Evolutionary conservation across 2,888 invertebrate species (phyloP).

Genomic region (Kuschelorhynchus macadamiae): DNA sequence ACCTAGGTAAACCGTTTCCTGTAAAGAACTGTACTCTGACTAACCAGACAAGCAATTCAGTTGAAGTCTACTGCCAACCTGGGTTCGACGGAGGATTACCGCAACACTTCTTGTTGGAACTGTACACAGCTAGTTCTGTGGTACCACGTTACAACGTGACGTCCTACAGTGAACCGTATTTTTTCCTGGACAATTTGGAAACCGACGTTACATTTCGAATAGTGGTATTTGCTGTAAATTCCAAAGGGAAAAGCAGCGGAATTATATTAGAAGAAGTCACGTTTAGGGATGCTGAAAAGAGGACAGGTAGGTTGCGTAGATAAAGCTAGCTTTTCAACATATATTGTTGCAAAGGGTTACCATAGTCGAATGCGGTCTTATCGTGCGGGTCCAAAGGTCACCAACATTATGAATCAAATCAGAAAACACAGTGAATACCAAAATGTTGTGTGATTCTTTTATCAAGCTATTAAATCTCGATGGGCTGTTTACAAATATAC

Average conservation of each 20-base stretch:
- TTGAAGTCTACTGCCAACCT: constrained; percentile 82
- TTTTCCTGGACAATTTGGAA: constrained; percentile 84
- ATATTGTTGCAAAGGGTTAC: too few species aligned
- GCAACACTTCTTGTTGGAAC: constrained; percentile 87
- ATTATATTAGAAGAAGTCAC: constrained; percentile 83
- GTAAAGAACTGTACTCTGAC: constrained; percentile 88
- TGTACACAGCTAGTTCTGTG: constrained; percentile 72
- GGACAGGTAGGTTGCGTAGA: constrained; percentile 75
- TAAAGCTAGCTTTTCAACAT: too few species aligned
- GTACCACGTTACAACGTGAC: constrained; percentile 75
- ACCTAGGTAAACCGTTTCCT: constrained; percentile 84
- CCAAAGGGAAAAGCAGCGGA: constrained; percentile 84
- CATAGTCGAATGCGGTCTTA: too few species aligned
- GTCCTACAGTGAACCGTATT: constrained; percentile 78
- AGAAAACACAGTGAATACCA: too few species aligned
- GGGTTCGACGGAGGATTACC: constrained; percentile 93
- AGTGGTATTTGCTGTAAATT: constrained; percentile 84
- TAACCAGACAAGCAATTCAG: constrained; percentile 88
- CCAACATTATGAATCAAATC: too few species aligned
- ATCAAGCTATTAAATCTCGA: too few species aligned
- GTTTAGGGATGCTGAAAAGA: constrained; percentile 84
- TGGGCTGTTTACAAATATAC: too few species aligned
- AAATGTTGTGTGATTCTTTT: too few species aligned
- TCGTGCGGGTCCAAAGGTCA: too few species aligned
- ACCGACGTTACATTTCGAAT: constrained; percentile 85